Evolutionary conservation across 2,888 invertebrate species (phyloP), one percentile per base, ranked within the genome.

Genomic region (Micoletzkya japonica): DNA sequence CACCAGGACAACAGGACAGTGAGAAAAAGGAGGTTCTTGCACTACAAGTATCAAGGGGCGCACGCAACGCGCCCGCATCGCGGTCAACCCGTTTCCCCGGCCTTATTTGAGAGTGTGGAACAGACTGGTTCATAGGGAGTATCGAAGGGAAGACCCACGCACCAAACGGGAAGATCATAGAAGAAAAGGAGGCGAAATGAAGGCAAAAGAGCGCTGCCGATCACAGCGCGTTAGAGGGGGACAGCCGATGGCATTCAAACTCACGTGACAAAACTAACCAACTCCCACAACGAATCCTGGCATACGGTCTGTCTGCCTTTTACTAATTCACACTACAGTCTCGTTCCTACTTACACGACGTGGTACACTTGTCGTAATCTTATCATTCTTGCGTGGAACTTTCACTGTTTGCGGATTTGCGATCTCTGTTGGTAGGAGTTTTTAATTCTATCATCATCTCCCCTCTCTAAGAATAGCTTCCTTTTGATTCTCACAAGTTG

Each of bases 41-140:
- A 44, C 61, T 30, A 50, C 28, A 64, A 61, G 52, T 17, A 52
- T 50, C 36, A 64, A 28, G 64, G 50, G 30, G 32, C 32, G 61
- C 32, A 64, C 64, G 64, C 64, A 64, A 64, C 64, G 64, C 64
- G 52, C 26, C 64, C 64, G 64, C 64, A 34, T 28, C 64, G 64
- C 64, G 64, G 36, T 52, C 52, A 64, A 64, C 39, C 64, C 64
- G 36, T 20, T 44, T 44, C 20, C 44, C 20, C 44, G 20, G 10
- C 44, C 44, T n/a, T n/a, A n/a, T n/a, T n/a, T n/a, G n/a, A n/a
- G 28, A 39, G 44, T 30, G 14, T 61, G 28, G 61, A 39, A 49
- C 61, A 61, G n/a, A 32, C 14, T 30, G 49, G 28, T 39, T 44
- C 30, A n/a, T 30, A 44, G 26, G 24, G 26, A 61, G 24, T 24